Conservation (phyloP, 2,888 invertebrate genomes). For the Heteropelma amictum region DNA sequence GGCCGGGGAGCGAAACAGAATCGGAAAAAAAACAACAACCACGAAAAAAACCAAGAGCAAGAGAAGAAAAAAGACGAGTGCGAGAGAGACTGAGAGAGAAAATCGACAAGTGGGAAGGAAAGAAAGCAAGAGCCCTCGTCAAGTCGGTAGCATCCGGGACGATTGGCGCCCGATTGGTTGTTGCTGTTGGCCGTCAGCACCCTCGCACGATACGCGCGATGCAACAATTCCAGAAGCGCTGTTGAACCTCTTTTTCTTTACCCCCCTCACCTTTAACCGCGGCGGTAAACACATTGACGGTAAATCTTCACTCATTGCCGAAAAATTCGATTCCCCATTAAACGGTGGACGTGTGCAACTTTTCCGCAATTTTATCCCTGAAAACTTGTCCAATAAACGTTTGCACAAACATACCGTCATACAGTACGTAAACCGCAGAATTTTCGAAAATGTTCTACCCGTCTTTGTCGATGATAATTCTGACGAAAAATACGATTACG, state of each 20-base stretch:
- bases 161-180: constrained; percentile 58
- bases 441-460: no score
- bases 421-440: no score
- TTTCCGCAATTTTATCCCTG: no score
- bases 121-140: constrained; percentile 38
- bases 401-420: no score
- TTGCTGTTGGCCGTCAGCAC: constrained; percentile 44
- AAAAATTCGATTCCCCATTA: no score
- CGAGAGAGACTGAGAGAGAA: constrained; percentile 13
- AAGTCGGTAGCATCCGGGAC: constrained; percentile 57
- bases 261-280: not conserved
- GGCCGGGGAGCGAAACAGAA: constrained; percentile 6
- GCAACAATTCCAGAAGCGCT: constrained; percentile 51
- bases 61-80: constrained; percentile 17
- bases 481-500: no score
- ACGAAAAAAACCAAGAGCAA: no score
- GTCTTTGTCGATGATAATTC: no score
- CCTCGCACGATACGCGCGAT: constrained; percentile 51
- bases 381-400: no score
- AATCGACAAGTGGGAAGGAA: constrained; percentile 28
- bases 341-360: no score
- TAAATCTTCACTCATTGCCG: no score
- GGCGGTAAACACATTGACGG: not conserved
- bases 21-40: not conserved
- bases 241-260: constrained; percentile 16